Percentiles rank a stretch among this genome's conserved stretches.
Conservation (phyloP, 1,140 invertebrate species). For the Physella acuta region DNA sequence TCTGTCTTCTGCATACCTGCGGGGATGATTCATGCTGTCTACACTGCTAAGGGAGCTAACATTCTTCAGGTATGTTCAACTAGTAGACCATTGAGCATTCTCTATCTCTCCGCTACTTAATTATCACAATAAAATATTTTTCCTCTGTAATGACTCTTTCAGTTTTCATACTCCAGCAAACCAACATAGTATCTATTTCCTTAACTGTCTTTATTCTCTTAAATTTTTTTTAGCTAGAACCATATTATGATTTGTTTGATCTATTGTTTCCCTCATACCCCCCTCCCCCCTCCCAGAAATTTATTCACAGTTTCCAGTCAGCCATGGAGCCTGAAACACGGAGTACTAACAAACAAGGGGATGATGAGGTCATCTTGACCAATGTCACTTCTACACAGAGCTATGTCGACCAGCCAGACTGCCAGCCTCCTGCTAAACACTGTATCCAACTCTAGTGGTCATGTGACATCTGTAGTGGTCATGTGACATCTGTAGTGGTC, state of each 20-base stretch:
- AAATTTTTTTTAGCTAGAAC: not conserved
- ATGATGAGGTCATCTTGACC: not conserved
- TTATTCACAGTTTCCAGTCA: constrained; percentile 17
- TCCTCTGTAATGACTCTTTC: not conserved
- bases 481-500: too few relatives aligned
- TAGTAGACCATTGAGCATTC: not conserved
- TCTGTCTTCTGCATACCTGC: constrained; percentile 84
- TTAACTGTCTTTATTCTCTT: not conserved
- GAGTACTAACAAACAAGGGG: not conserved
- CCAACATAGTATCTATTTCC: not conserved
- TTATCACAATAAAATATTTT: not conserved
- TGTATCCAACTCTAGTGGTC: constrained; percentile 1
- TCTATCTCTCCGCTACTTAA: not conserved
- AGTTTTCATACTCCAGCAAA: not conserved
- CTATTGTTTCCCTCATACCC: not conserved
- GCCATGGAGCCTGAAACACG: constrained; percentile 1
- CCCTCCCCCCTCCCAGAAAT: constrained; percentile 17
- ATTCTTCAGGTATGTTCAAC: constrained; percentile 69
- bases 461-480: not conserved
- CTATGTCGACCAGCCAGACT: constrained; percentile 14
- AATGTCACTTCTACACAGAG: not conserved
- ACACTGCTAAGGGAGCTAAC: constrained; percentile 71
- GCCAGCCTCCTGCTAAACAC: not conserved
- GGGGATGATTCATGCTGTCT: constrained; percentile 74
- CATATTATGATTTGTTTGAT: not conserved